A percentile compares a stretch with the other conserved stretches of the same genome.
Conservation (phyloP, 1,140 invertebrate species). For the Doryteuthis pealeii region DNA sequence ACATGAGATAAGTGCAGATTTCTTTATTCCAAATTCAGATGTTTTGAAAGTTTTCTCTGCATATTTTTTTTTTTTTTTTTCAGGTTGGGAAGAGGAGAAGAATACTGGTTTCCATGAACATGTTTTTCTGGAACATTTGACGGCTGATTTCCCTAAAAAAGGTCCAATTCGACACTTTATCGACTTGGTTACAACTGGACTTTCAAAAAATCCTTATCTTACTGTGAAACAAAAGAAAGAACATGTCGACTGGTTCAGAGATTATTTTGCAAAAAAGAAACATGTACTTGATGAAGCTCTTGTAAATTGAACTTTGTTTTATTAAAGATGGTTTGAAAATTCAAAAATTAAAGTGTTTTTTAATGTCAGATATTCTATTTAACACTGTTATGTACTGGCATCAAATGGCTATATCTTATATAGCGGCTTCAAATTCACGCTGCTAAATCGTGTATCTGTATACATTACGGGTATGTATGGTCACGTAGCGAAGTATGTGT, state of each 20-base stretch:
- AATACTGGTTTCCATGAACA: conserved; percentile 65
- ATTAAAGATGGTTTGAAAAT: neutral
- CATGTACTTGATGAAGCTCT: conserved; percentile 68
- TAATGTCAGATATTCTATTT: too few species aligned
- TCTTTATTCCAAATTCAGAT: too few species aligned
- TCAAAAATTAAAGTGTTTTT: too few species aligned
- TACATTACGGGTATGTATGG: too few species aligned
- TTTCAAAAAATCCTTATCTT: conserved; percentile 92
- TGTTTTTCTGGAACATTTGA: conserved; percentile 84
- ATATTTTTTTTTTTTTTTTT: conserved; percentile 21
- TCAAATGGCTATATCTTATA: too few species aligned
- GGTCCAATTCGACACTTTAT: conserved; percentile 95
- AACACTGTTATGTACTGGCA: too few species aligned
- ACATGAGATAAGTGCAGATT: too few species aligned
- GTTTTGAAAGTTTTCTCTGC: neutral
- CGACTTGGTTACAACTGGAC: conserved; percentile 90
- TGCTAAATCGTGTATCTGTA: too few species aligned
- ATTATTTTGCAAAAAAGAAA: conserved; percentile 86
- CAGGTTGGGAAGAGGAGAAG: conserved; percentile 72
- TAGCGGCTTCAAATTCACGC: too few species aligned
- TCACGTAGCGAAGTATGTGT: too few species aligned
- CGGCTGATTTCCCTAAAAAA: conserved; percentile 79
- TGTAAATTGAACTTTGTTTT: neutral
- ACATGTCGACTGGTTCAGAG: conserved; percentile 89
- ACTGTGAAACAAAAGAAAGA: conserved; percentile 83